Percentiles rank a stretch among this genome's conserved stretches.
Conservation (phyloP, 2,797 vertebrate species). For the Mycteria americana region DNA sequence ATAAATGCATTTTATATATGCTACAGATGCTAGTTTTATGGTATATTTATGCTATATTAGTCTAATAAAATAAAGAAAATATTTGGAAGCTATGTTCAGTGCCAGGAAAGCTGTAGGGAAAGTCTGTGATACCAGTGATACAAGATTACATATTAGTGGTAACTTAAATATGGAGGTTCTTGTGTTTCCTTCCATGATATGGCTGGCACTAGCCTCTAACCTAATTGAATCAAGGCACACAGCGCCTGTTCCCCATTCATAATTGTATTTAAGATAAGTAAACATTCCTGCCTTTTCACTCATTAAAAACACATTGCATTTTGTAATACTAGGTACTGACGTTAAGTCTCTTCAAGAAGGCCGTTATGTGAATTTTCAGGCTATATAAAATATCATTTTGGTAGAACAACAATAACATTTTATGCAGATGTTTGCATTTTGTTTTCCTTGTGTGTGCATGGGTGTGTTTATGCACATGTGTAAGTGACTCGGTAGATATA, state of each 20-base stretch:
- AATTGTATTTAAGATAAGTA: neutral
- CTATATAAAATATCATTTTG: neutral
- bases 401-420: neutral
- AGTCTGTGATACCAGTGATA: neutral
- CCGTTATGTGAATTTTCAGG: neutral
- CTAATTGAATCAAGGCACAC: neutral
- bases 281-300: constrained; percentile 8
- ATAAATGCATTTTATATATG: neutral
- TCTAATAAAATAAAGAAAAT: neutral
- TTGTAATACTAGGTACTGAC: neutral
- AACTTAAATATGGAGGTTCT: neutral
- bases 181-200: neutral
- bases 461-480: neutral
- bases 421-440: neutral
- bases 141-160: neutral
- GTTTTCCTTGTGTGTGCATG: neutral
- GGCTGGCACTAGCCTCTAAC: neutral
- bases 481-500: neutral
- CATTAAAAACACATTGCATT: constrained; percentile 34
- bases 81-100: neutral
- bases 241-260: neutral
- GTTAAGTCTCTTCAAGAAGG: neutral
- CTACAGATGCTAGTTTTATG: neutral
- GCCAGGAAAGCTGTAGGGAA: neutral
- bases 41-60: neutral